Percentiles rank a stretch among this genome's conserved stretches.
Conservation (phyloP, 2,888 invertebrate species). For the Melanophora roralis region DNA sequence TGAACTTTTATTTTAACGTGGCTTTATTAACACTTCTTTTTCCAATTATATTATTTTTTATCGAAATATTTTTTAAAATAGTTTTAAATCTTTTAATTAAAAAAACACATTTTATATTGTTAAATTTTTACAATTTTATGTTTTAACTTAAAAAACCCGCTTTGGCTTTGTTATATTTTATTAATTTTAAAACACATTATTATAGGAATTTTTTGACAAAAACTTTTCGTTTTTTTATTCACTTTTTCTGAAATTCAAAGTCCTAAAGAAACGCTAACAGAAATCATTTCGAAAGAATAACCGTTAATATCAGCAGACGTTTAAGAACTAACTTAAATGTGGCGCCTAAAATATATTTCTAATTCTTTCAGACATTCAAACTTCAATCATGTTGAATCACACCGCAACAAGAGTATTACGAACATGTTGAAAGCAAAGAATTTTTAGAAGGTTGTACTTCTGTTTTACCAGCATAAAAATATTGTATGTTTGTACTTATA, state of each 20-base stretch:
- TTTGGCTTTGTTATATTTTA: too few species aligned
- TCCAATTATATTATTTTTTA: neutral
- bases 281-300: neutral
- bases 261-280: too few species aligned
- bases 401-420: conserved; percentile 16
- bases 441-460: neutral
- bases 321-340: conserved; percentile 31
- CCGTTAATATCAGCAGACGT: conserved; percentile 2
- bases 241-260: too few species aligned
- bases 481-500: neutral
- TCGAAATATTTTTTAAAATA: too few species aligned
- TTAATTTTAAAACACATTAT: too few species aligned
- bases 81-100: too few species aligned
- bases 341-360: conserved; percentile 9
- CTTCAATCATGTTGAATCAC: neutral
- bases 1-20: neutral
- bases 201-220: too few species aligned
- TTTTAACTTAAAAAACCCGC: too few species aligned
- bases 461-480: neutral
- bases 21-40: neutral
- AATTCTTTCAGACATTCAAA: neutral
- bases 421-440: conserved; percentile 5
- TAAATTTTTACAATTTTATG: too few species aligned
- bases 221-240: too few species aligned
- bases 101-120: too few species aligned